These are phyloP conservation scores for Poecilia gillii DNA, from an alignment of 2,797 vertebrate species.

Conservation along the genomic window DNA sequence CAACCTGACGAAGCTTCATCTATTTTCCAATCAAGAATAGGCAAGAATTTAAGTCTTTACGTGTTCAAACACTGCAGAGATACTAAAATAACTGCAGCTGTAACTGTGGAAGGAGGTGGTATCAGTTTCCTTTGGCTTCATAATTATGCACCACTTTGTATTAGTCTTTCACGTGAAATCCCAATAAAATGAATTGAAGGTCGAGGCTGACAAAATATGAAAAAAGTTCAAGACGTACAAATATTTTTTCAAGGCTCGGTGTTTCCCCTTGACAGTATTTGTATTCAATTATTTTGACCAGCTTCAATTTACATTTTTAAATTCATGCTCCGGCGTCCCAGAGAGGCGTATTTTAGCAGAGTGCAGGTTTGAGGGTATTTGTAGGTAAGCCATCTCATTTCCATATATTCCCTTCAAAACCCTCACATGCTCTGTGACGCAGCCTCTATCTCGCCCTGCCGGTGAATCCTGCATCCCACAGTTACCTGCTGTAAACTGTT, in stretches of 20 bases:
- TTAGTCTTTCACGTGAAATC: neutral
- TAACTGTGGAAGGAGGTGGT: neutral
- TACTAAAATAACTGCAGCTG: neutral
- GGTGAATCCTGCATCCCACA: conserved; percentile 67
- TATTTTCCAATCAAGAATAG: neutral
- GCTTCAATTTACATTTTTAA: conserved; percentile 54
- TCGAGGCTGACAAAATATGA: neutral
- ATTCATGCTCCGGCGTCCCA: conserved; percentile 44
- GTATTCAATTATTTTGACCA: conserved; percentile 40
- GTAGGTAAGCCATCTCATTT: conserved; percentile 70
- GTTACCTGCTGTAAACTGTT: conserved; percentile 77
- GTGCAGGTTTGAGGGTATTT: conserved; percentile 55
- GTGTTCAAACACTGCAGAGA: neutral
- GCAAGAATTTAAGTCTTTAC: neutral
- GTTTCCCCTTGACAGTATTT: conserved; percentile 37
- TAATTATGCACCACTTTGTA: neutral
- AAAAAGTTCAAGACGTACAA: neutral
- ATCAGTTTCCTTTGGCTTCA: neutral
- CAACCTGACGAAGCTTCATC: neutral
- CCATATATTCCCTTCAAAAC: conserved; percentile 48
- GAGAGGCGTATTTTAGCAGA: conserved; percentile 49
- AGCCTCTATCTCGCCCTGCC: conserved; percentile 46
- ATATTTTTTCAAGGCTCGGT: conserved; percentile 10
- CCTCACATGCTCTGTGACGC: conserved; percentile 36
- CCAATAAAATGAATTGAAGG: neutral